A percentile compares a stretch with the other conserved stretches of the same genome.
These are phyloP conservation scores for Campaea margaritaria DNA, from an alignment of 2,888 invertebrate genomes.

Conservation along the genomic window DNA sequence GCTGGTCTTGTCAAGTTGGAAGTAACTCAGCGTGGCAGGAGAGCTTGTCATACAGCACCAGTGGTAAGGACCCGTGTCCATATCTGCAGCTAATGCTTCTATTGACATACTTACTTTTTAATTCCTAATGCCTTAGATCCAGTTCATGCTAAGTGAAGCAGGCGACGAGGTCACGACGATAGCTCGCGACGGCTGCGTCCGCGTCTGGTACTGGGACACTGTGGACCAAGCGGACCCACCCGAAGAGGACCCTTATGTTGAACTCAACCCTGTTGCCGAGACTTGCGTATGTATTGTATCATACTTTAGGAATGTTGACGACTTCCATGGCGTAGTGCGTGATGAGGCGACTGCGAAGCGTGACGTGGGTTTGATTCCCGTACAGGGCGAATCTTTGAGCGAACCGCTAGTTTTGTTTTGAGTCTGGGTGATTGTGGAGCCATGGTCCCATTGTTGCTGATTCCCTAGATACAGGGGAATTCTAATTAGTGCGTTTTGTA, in stretches of 20 bases:
- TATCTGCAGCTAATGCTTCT: background rate
- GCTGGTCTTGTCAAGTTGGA: slow-evolving; percentile 94
- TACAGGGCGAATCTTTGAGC: background rate
- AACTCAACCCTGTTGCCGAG: slow-evolving; percentile 95
- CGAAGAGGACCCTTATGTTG: slow-evolving; percentile 91
- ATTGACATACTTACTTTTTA: too few relatives aligned
- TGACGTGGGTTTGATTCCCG: too few relatives aligned
- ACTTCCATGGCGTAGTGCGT: too few relatives aligned
- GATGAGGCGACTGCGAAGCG: too few relatives aligned
- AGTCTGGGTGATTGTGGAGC: too few relatives aligned
- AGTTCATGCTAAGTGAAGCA: slow-evolving; percentile 76
- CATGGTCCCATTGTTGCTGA: too few relatives aligned
- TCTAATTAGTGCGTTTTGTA: too few relatives aligned
- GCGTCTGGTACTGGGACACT: slow-evolving; percentile 96
- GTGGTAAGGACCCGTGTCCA: slow-evolving; percentile 80
- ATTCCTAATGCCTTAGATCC: slow-evolving; percentile 57
- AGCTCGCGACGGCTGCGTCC: slow-evolving; percentile 91
- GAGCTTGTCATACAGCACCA: slow-evolving; percentile 90
- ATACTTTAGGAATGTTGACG: too few relatives aligned
- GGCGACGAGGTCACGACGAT: slow-evolving; percentile 78
- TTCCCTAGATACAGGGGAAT: too few relatives aligned
- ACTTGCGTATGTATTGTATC: slow-evolving; percentile 78
- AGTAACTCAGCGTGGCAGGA: slow-evolving; percentile 89
- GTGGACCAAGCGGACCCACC: slow-evolving; percentile 95
- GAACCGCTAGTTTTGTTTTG: too few relatives aligned